Evolutionary conservation across 1,140 invertebrate genomes (phyloP).

Genomic region (Bombus vancouverensis): DNA sequence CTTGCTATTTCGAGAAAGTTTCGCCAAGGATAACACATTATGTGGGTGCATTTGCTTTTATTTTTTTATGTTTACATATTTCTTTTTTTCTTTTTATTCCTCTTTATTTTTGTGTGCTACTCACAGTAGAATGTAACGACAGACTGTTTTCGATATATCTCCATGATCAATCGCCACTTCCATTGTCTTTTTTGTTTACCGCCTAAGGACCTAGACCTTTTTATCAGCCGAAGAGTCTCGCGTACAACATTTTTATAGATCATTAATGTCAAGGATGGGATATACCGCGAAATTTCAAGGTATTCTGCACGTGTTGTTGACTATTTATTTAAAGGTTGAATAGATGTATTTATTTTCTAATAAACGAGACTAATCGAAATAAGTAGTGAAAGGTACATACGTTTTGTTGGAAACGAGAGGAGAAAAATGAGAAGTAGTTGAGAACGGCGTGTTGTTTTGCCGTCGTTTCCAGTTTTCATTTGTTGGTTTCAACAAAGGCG

Average conservation of each 20-base stretch:
- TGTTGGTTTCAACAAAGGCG: slow-evolving; percentile 24
- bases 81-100: neutral
- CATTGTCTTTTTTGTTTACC: slow-evolving; percentile 18
- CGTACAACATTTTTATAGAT: slow-evolving; percentile 27
- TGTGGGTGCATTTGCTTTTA: neutral
- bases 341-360: slow-evolving; percentile 39
- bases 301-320: slow-evolving; percentile 33
- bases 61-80: neutral
- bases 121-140: slow-evolving; percentile 12
- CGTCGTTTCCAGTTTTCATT: neutral
- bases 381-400: neutral
- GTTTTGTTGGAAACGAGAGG: neutral
- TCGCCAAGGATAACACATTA: neutral
- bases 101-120: slow-evolving; percentile 12
- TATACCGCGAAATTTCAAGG: slow-evolving; percentile 25
- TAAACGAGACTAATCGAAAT: neutral
- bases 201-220: neutral
- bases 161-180: slow-evolving; percentile 8
- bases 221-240: slow-evolving; percentile 3
- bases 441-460: neutral
- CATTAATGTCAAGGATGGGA: neutral
- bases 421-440: neutral
- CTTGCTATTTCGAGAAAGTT: neutral
- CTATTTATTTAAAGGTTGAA: slow-evolving; percentile 40
- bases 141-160: neutral